Percentiles rank a stretch among this genome's conserved stretches.
Evolutionary conservation across 2,888 invertebrate species (phyloP).

Genomic region (Loripinus fragilis): DNA sequence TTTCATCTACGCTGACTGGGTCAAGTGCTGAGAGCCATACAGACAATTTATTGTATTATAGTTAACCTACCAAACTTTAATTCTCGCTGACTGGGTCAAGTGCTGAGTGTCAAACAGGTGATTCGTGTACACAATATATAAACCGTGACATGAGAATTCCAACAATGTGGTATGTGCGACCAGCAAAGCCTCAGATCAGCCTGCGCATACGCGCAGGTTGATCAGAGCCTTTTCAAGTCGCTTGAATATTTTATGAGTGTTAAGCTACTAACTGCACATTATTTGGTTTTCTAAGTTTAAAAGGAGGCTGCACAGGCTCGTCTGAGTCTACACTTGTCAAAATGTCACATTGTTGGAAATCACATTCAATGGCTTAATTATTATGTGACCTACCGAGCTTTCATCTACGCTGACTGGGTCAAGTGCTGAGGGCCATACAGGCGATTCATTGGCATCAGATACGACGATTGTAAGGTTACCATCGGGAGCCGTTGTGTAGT

Average conservation of each 20-base stretch:
- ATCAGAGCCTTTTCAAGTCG: too few relatives aligned
- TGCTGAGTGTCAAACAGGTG: too few relatives aligned
- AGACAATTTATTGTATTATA: conserved; percentile 48
- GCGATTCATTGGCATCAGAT: conserved; percentile 45
- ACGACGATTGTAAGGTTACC: conserved; percentile 39
- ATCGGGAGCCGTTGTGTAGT: background rate
- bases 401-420: conserved; percentile 33
- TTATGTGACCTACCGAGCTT: conserved; percentile 23
- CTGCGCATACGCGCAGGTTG: too few relatives aligned
- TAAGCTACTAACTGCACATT: too few relatives aligned
- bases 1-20: conserved; percentile 33
- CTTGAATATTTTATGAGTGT: too few relatives aligned
- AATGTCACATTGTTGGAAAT: background rate
- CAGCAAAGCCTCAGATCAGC: too few relatives aligned
- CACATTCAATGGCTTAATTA: background rate
- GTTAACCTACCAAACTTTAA: too few relatives aligned
- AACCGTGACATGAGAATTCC: too few relatives aligned
- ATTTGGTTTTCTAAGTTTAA: too few relatives aligned
- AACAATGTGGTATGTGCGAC: too few relatives aligned
- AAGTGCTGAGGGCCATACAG: conserved; percentile 28
- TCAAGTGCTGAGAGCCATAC: conserved; percentile 24
- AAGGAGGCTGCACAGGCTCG: background rate
- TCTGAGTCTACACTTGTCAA: background rate
- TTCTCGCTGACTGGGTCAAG: too few relatives aligned
- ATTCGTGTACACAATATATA: too few relatives aligned